Percentiles rank a stretch among this genome's conserved stretches.
These are phyloP conservation scores for Pipistrellus kuhlii DNA, from an alignment of 2,797 vertebrate genomes.

Conservation along the genomic window DNA sequence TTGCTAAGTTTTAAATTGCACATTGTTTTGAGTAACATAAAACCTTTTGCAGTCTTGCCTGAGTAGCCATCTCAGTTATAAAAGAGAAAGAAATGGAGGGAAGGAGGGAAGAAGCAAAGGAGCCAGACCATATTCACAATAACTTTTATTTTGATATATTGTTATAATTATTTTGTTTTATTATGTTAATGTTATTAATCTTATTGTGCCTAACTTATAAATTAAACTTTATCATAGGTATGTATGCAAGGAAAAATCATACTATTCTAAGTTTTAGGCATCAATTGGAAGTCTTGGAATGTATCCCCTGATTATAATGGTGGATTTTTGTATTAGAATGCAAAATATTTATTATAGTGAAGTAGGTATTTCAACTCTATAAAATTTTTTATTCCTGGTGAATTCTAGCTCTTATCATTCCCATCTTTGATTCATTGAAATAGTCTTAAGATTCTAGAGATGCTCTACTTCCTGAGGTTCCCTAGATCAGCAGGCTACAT, in stretches of 20 bases:
- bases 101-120: background rate
- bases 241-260: background rate
- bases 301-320: background rate
- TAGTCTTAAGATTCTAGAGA: slow-evolving; percentile 41
- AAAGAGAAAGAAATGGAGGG: too few relatives aligned
- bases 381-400: slow-evolving; percentile 27
- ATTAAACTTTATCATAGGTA: background rate
- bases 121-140: background rate
- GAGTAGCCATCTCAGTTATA: background rate
- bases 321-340: background rate
- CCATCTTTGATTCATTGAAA: slow-evolving; percentile 39
- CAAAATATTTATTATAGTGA: slow-evolving; percentile 11
- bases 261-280: background rate
- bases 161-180: background rate
- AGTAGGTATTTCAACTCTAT: slow-evolving; percentile 15
- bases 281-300: background rate
- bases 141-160: background rate
- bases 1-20: background rate
- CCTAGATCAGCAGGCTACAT: background rate
- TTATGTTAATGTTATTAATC: background rate
- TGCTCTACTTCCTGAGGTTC: slow-evolving; percentile 19
- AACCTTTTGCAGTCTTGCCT: background rate
- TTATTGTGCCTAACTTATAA: background rate
- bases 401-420: slow-evolving; percentile 31
- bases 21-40: background rate